These are phyloP conservation scores for Pangasius macronema DNA, from an alignment of 2,797 vertebrate species.

Conservation along the genomic window DNA sequence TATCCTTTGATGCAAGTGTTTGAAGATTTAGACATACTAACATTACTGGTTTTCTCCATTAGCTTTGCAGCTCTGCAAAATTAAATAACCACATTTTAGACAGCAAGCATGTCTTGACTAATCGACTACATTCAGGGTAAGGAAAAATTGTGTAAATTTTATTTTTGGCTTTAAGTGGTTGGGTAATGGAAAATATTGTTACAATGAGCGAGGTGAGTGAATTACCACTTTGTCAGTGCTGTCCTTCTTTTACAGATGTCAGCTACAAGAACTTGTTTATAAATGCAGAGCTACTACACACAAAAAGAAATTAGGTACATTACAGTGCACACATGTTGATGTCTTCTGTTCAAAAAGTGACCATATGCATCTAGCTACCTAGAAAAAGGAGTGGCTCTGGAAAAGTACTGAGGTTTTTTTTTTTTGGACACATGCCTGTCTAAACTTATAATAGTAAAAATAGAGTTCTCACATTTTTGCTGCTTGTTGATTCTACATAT, in stretches of 20 bases:
- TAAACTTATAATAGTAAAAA: conserved; percentile 61
- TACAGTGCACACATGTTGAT: conserved; percentile 1
- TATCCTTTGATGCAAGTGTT: not conserved
- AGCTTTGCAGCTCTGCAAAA: not conserved
- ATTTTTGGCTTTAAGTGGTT: not conserved
- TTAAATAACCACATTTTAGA: not conserved
- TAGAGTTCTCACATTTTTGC: conserved; percentile 52
- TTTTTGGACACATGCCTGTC: conserved; percentile 56
- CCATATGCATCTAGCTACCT: conserved; percentile 6
- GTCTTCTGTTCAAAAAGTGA: conserved; percentile 18
- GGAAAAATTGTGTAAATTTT: not conserved
- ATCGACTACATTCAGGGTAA: not conserved
- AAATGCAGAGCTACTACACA: not conserved
- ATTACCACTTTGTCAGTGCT: not conserved
- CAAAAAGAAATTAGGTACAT: not conserved
- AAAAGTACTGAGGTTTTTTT: conserved; percentile 55
- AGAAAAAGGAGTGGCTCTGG: conserved; percentile 50
- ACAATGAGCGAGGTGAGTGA: not conserved
- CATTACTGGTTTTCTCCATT: not conserved
- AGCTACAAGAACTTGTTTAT: not conserved
- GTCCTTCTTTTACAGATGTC: not conserved
- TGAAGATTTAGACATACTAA: not conserved
- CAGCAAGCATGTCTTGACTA: not conserved
- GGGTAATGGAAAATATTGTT: not conserved
- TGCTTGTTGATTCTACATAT: conserved; percentile 57